These are phyloP conservation scores for Cephus pygmeus DNA, from an alignment of 2,888 invertebrate genomes.

Conservation along the genomic window DNA sequence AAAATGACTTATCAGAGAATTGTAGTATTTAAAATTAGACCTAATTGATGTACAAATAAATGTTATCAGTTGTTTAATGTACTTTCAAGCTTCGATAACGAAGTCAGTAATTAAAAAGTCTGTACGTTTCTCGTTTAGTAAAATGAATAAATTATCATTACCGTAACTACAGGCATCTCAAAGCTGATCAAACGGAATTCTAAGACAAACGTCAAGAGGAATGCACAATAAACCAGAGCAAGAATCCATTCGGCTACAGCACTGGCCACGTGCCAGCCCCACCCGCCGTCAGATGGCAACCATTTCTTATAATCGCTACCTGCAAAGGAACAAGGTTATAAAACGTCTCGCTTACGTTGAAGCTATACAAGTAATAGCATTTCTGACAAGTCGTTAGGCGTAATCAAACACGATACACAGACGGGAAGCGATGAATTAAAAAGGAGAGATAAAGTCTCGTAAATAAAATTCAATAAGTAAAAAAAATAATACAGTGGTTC, in stretches of 20 bases:
- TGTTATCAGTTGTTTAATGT: too few relatives aligned
- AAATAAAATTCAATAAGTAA: too few relatives aligned
- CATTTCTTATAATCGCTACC: slow-evolving; percentile 66
- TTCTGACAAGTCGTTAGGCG: too few relatives aligned
- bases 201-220: slow-evolving; percentile 68
- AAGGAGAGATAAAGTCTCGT: too few relatives aligned
- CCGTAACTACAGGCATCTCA: slow-evolving; percentile 47
- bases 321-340: slow-evolving; percentile 28
- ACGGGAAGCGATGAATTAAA: too few relatives aligned
- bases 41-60: too few relatives aligned
- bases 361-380: not conserved
- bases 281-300: slow-evolving; percentile 68
- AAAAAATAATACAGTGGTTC: too few relatives aligned
- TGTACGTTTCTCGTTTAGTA: not conserved
- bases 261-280: slow-evolving; percentile 68
- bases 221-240: slow-evolving; percentile 67
- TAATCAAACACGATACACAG: too few relatives aligned
- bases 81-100: too few relatives aligned
- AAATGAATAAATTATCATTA: slow-evolving; percentile 20
- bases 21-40: too few relatives aligned
- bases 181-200: slow-evolving; percentile 67
- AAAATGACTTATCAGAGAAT: too few relatives aligned
- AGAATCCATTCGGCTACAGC: slow-evolving; percentile 70
- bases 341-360: not conserved
- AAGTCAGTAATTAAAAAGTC: not conserved